Conservation (phyloP, 1,140 invertebrate genomes). For the Ladona fulva region DNA sequence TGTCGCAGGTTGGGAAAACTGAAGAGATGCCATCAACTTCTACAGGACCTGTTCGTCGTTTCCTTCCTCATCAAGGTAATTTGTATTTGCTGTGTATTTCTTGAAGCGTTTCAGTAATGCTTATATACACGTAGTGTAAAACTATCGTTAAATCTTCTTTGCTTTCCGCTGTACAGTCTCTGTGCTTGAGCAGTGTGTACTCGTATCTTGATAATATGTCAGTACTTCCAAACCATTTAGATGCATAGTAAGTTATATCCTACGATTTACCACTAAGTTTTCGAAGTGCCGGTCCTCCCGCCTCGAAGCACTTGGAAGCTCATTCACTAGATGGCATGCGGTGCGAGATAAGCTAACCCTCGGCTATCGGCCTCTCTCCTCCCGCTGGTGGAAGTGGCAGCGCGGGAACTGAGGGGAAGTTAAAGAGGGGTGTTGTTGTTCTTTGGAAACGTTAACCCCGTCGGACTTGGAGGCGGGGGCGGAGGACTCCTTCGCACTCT, state of each 20-base stretch:
- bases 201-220: no score
- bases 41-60: neutral
- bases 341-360: neutral
- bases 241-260: no score
- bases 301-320: no score
- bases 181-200: no score
- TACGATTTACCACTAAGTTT: no score
- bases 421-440: neutral
- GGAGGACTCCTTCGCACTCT: neutral
- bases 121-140: no score
- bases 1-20: neutral
- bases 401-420: neutral
- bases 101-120: no score
- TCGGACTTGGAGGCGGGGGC: neutral
- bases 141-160: no score
- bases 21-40: neutral
- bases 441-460: neutral
- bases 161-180: no score
- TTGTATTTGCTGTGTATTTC: no score
- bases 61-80: constrained; percentile 20
- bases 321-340: neutral
- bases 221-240: no score
- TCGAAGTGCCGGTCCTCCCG: no score
- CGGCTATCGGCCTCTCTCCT: neutral
- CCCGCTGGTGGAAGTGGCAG: neutral